phyloP scores from a whole-genome alignment of 2,888 invertebrate species.

The Rhingia campestris region DNA sequence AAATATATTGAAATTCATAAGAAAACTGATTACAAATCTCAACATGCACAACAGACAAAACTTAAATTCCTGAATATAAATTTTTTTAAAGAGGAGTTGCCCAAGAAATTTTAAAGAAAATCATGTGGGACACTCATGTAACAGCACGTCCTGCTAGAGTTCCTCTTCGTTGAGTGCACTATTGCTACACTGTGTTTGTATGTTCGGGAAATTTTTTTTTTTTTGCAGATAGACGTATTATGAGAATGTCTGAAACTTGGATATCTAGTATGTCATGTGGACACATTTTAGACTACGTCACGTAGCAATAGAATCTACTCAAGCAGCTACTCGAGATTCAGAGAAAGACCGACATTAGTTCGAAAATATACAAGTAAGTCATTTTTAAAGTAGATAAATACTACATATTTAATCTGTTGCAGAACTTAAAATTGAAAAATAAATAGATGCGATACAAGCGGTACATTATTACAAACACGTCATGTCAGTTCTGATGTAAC shows the following conservation, averaged over 20 bases:
- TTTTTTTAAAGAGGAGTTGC: neutral
- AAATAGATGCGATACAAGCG: too few species aligned
- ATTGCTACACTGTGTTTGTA: neutral
- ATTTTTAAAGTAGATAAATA: too few species aligned
- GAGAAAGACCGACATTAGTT: too few species aligned
- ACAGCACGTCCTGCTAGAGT: slow-evolving; percentile 21
- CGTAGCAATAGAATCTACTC: slow-evolving; percentile 19
- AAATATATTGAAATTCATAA: slow-evolving; percentile 42
- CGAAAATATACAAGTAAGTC: too few species aligned
- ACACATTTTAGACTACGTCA: slow-evolving; percentile 19
- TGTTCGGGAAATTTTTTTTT: slow-evolving; percentile 10
- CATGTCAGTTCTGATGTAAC: too few species aligned
- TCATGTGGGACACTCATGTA: slow-evolving; percentile 27
- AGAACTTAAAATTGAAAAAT: too few species aligned
- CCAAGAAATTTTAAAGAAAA: slow-evolving; percentile 25
- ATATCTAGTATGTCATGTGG: neutral
- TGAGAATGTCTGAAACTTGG: slow-evolving; percentile 1
- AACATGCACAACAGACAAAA: neutral
- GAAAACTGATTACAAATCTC: slow-evolving; percentile 21
- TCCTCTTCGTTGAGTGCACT: neutral
- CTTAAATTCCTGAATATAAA: neutral
- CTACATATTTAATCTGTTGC: too few species aligned
- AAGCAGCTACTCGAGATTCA: neutral
- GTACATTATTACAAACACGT: too few species aligned
- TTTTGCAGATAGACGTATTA: slow-evolving; percentile 16